phyloP scores from a whole-genome alignment of 2,113 vertebrate species.

The Polypterus senegalus region DNA sequence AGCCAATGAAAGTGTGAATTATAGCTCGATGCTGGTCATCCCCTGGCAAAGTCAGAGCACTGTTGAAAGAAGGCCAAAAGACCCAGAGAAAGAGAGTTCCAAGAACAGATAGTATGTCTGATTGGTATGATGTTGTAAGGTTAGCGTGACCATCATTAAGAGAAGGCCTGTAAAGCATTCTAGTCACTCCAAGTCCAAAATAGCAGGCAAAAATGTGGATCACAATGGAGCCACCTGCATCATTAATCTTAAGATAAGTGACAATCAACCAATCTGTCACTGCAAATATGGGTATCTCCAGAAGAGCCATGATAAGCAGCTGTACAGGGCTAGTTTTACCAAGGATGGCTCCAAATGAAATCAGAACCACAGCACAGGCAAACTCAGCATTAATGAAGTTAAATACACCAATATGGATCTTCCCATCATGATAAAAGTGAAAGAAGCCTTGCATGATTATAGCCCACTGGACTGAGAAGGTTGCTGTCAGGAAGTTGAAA shows the following conservation, averaged over 20 bases:
- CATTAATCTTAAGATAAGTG: slow-evolving; percentile 47
- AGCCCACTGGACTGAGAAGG: slow-evolving; percentile 64
- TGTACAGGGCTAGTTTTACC: slow-evolving; percentile 66
- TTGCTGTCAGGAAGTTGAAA: slow-evolving; percentile 65
- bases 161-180: slow-evolving; percentile 44
- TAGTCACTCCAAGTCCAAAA: slow-evolving; percentile 61
- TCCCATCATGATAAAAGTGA: slow-evolving; percentile 43
- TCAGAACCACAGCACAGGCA: slow-evolving; percentile 59
- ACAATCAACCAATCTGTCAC: slow-evolving; percentile 54
- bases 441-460: slow-evolving; percentile 62
- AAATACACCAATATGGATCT: slow-evolving; percentile 52
- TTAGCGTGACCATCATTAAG: slow-evolving; percentile 31
- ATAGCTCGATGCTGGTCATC: slow-evolving; percentile 54
- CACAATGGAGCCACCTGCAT: slow-evolving; percentile 62
- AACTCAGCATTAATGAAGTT: slow-evolving; percentile 63
- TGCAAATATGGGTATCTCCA: slow-evolving; percentile 55
- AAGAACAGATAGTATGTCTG: slow-evolving; percentile 54
- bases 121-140: slow-evolving; percentile 44
- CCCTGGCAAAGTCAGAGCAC: slow-evolving; percentile 39
- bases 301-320: slow-evolving; percentile 55
- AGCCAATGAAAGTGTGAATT: slow-evolving; percentile 57
- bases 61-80: slow-evolving; percentile 70
- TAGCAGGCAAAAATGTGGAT: slow-evolving; percentile 74
- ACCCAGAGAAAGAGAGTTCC: slow-evolving; percentile 72
- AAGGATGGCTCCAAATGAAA: slow-evolving; percentile 60